Base-by-base conservation (phyloP, 2,888 invertebrate species). In the Drosophila prolongata region DNA sequence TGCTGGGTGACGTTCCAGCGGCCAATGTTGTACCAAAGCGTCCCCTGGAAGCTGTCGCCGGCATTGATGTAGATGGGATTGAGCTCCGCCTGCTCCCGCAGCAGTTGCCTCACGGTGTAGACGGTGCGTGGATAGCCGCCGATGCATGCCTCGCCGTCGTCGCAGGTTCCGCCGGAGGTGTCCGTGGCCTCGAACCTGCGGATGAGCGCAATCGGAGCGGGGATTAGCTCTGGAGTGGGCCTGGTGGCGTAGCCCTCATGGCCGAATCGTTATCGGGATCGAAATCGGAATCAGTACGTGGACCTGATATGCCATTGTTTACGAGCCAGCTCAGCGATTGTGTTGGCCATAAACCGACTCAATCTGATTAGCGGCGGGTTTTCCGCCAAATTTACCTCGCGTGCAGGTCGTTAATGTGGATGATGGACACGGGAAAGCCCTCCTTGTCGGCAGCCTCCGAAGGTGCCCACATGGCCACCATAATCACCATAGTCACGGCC, bases 41-140 rank as follows among this genome's bases (percentile, higher is more conserved):
- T 97, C 9, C 97, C 97, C 90, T 97, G 96, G 90, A 95, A 97
- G 89, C 95, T 95, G 91, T 97, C 97, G 0, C 97, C 97, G 0
- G 95, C 97, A 89, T 97, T 96, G 60, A 97, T 91, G 38, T 96
- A 94, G 19, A 97, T 91, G 0, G 95, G 93, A 72, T 94, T 94
- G 75, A 92, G 89, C 1, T 90, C 79, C 40, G 92, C 91, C 3
- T 94, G 91, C 1, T 93, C 90, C 13, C 90, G 72, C 1, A 92
- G 87, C 42, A 94, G 83, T 24, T 91, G 90, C 9, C 92, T 92
- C 19, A 95, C 93, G 54, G 94, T 94, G 24, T 94, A 92, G 77
- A 94, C 94, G 0, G 95, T 92, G 0, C 96, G 93, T 0, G 96
- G 94, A 79, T 95, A 94, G 0, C 96, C 96, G 0, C 96, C 96